Conservation (phyloP, 1,140 invertebrate species). For the Cydia splendana region DNA sequence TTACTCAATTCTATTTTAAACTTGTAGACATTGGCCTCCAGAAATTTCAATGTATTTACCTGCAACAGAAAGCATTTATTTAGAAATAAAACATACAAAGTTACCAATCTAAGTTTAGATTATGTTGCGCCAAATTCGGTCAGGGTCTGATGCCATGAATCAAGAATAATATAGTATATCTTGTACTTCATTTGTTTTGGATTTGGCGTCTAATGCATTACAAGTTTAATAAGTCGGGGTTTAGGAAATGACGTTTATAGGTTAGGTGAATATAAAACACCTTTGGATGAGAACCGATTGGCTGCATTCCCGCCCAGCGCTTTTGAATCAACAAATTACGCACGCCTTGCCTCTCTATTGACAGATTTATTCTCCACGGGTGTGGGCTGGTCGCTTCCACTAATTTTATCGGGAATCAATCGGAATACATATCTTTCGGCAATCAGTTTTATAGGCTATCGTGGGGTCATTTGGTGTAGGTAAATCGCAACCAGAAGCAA, state of each 20-base stretch:
- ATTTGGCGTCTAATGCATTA: constrained; percentile 36
- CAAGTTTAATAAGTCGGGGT: constrained; percentile 30
- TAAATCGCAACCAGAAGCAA: background rate
- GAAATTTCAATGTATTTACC: background rate
- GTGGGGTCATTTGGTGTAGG: background rate
- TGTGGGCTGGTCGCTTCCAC: constrained; percentile 44
- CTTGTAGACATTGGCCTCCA: background rate
- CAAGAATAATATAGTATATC: constrained; percentile 36
- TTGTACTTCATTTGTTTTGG: constrained; percentile 54
- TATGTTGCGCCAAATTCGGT: constrained; percentile 20
- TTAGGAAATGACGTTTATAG: constrained; percentile 49
- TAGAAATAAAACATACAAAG: constrained; percentile 16
- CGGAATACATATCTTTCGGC: constrained; percentile 33
- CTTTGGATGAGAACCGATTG: constrained; percentile 61
- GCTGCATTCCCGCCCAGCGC: constrained; percentile 46
- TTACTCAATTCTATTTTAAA: background rate
- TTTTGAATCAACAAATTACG: constrained; percentile 55
- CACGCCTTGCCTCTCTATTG: constrained; percentile 46
- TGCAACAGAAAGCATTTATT: constrained; percentile 22
- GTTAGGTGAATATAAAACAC: constrained; percentile 48
- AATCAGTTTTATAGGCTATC: constrained; percentile 20
- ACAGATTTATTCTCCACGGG: constrained; percentile 59
- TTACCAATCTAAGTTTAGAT: constrained; percentile 15
- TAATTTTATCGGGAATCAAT: constrained; percentile 56
- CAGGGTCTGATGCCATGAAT: constrained; percentile 30